A percentile compares a stretch with the other conserved stretches of the same genome.
Evolutionary conservation across 1,140 invertebrate species (phyloP).

Genomic region (Galendromus occidentalis): DNA sequence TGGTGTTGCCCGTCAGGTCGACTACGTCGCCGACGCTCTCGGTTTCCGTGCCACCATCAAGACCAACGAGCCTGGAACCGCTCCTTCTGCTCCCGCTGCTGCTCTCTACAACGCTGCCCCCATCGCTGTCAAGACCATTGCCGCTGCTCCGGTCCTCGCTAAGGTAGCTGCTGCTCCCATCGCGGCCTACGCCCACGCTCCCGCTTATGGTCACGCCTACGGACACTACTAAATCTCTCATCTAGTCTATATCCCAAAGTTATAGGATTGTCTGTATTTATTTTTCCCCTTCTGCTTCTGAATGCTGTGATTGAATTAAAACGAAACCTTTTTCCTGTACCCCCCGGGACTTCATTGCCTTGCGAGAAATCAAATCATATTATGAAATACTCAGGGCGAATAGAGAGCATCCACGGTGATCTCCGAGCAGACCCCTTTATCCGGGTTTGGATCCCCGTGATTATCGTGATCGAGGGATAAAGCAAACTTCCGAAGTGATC

Average conservation of each 20-base stretch:
- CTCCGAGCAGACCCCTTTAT: too few relatives aligned
- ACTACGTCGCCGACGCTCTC: slow-evolving; percentile 18
- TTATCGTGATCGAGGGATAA: too few relatives aligned
- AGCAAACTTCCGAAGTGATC: too few relatives aligned
- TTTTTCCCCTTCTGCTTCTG: not conserved
- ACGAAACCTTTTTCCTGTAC: not conserved
- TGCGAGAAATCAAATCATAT: not conserved
- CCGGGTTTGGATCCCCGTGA: too few relatives aligned
- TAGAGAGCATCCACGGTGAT: too few relatives aligned
- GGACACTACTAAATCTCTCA: slow-evolving; percentile 6
- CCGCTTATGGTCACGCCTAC: slow-evolving; percentile 5
- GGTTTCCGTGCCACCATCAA: slow-evolving; percentile 19
- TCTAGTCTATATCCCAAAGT: not conserved
- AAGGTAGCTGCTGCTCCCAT: not conserved
- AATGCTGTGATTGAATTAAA: slow-evolving; percentile 9
- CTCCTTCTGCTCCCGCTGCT: slow-evolving; percentile 9
- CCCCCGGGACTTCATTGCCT: not conserved
- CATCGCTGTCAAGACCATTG: slow-evolving; percentile 12
- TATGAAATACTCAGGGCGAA: not conserved
- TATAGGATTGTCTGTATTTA: slow-evolving; percentile 7
- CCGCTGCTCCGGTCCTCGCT: not conserved
- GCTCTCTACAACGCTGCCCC: slow-evolving; percentile 17
- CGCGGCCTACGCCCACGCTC: not conserved
- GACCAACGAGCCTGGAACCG: slow-evolving; percentile 18
- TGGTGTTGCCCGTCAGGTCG: slow-evolving; percentile 17